These are phyloP conservation scores for Listrodromus nycthemerus DNA, from an alignment of 2,888 invertebrate species.

Conservation along the genomic window DNA sequence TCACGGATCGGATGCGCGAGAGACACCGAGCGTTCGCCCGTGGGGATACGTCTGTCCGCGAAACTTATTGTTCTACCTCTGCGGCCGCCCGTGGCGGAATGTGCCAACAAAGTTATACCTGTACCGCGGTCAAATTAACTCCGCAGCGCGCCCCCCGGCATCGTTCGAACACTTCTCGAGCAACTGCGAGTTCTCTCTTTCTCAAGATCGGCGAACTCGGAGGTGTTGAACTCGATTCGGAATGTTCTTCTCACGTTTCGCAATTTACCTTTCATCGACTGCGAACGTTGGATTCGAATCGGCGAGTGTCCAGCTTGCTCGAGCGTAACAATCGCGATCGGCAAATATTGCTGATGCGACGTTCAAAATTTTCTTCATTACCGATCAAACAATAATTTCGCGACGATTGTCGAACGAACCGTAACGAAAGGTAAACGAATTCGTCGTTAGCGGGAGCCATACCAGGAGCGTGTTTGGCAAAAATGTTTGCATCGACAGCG, in stretches of 20 bases:
- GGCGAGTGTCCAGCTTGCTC: not conserved
- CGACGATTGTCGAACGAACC: not conserved
- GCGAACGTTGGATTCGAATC: not conserved
- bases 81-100: slow-evolving; percentile 44
- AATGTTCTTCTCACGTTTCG: not conserved
- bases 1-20: slow-evolving; percentile 51
- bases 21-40: slow-evolving; percentile 67
- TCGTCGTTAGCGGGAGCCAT: not conserved
- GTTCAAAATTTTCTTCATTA: not conserved
- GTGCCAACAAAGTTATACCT: slow-evolving; percentile 59
- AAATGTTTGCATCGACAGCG: not conserved
- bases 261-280: not conserved
- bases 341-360: not conserved
- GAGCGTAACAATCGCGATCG: not conserved
- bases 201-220: not conserved
- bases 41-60: slow-evolving; percentile 65
- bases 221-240: slow-evolving; percentile 16
- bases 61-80: slow-evolving; percentile 65
- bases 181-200: slow-evolving; percentile 39
- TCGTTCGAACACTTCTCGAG: slow-evolving; percentile 59
- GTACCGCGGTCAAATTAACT: slow-evolving; percentile 61
- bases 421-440: not conserved
- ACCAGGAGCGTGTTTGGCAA: not conserved
- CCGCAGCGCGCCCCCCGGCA: slow-evolving; percentile 39
- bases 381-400: not conserved